phyloP scores from a whole-genome alignment of 2,888 invertebrate species.

The Nephrotoma flavescens region DNA sequence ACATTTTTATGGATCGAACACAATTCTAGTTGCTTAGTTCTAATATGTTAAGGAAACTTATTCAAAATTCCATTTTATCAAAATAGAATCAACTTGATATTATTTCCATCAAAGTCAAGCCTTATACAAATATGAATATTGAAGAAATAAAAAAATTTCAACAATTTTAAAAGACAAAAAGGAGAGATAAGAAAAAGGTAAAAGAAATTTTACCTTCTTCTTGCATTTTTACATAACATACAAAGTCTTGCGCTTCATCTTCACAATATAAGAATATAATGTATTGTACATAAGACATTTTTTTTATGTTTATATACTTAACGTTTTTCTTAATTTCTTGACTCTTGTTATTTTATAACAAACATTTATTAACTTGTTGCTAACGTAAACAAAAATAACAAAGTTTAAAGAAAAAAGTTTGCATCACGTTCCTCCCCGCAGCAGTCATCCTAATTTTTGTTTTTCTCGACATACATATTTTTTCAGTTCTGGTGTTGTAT shows the following conservation, averaged over 20 bases:
- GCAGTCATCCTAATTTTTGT: not conserved
- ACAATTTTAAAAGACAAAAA: not conserved
- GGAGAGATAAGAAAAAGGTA: not conserved
- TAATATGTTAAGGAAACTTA: not conserved
- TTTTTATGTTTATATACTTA: not conserved
- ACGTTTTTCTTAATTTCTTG: not conserved
- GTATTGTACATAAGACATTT: not conserved
- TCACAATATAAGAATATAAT: not conserved
- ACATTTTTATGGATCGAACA: not conserved
- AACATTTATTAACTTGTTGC: not conserved
- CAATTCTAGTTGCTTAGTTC: not conserved
- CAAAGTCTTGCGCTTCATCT: not conserved
- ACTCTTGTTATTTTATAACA: not conserved
- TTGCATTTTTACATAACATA: not conserved
- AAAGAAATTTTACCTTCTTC: not conserved
- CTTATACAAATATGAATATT: not conserved
- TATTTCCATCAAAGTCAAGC: not conserved
- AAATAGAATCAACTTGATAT: not conserved
- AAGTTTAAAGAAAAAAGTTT: not conserved
- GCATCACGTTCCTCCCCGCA: not conserved
- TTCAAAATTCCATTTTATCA: not conserved
- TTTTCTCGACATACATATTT: not conserved
- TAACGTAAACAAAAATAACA: not conserved
- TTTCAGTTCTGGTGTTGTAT: not conserved
- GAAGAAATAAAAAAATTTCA: not conserved